Percentiles rank a stretch among this genome's conserved stretches.
These are phyloP conservation scores for Oscheius sp. DNA, from an alignment of 2,888 invertebrate genomes.

Conservation along the genomic window DNA sequence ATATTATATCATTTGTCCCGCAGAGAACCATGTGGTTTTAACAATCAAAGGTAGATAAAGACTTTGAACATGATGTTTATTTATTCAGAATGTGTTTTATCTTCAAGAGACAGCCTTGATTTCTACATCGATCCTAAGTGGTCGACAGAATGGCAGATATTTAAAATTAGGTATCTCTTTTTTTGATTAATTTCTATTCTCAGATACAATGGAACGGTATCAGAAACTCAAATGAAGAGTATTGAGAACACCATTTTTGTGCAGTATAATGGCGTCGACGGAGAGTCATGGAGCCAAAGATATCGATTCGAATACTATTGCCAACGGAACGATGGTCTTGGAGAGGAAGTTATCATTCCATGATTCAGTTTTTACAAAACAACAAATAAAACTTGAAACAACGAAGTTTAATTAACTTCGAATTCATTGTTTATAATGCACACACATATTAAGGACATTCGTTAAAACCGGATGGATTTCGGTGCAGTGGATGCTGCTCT, in stretches of 20 bases:
- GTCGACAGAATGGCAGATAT: neutral
- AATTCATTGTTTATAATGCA: too few relatives aligned
- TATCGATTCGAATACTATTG: conserved; percentile 18
- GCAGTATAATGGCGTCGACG: conserved; percentile 6
- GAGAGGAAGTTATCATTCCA: conserved; percentile 24
- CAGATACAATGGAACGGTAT: neutral
- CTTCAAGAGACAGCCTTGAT: neutral
- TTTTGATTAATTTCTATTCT: neutral
- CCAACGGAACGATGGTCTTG: conserved; percentile 19
- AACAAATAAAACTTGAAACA: neutral
- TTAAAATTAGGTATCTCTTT: neutral
- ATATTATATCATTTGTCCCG: conserved; percentile 13
- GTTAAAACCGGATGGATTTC: conserved; percentile 12
- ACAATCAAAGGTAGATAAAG: neutral
- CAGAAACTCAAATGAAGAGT: neutral
- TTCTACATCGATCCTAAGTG: neutral
- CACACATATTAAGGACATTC: conserved; percentile 13
- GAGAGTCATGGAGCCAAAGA: neutral
- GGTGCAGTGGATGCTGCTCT: neutral
- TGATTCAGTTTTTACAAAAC: neutral
- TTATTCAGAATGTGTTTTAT: conserved; percentile 12
- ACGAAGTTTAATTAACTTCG: too few relatives aligned
- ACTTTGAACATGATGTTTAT: neutral
- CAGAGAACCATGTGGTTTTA: conserved; percentile 11
- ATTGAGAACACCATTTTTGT: neutral